phyloP scores from a whole-genome alignment of 1,140 invertebrate species.

The Armadillidium nasatum region DNA sequence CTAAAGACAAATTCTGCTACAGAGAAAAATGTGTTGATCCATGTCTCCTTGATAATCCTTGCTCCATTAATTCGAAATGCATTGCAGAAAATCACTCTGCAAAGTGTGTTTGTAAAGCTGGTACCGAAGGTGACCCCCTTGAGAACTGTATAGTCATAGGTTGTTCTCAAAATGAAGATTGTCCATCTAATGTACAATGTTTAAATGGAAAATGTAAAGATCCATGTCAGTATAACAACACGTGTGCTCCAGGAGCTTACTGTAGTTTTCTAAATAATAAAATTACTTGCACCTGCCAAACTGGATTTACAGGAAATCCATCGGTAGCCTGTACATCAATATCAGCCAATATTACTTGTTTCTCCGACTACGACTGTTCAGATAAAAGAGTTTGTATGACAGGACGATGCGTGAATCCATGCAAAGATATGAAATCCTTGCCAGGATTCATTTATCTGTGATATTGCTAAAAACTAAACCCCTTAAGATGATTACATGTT shows the following conservation, averaged over 20 bases:
- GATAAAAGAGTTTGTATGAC: conserved; percentile 48
- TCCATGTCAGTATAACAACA: conserved; percentile 46
- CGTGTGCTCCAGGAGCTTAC: conserved; percentile 48
- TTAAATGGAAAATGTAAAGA: conserved; percentile 47
- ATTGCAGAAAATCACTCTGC: conserved; percentile 53
- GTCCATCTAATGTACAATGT: conserved; percentile 47
- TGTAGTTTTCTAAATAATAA: conserved; percentile 47
- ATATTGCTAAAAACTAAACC: conserved; percentile 46
- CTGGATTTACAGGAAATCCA: conserved; percentile 47
- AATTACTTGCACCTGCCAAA: conserved; percentile 48
- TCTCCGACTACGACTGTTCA: conserved; percentile 48
- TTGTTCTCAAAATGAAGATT: conserved; percentile 47
- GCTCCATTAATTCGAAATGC: conserved; percentile 75
- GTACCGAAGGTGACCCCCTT: conserved; percentile 47
- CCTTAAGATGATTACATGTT: conserved; percentile 47
- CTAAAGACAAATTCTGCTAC: conserved; percentile 65
- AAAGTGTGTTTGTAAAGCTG: conserved; percentile 46
- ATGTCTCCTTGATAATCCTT: conserved; percentile 69
- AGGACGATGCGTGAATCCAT: conserved; percentile 48
- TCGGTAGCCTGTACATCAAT: conserved; percentile 45
- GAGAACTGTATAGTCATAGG: conserved; percentile 43
- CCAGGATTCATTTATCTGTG: conserved; percentile 47
- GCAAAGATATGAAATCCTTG: conserved; percentile 47
- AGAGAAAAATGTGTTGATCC: conserved; percentile 76
- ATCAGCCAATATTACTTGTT: conserved; percentile 51